phyloP scores from a whole-genome alignment of 2,797 vertebrate genomes.

The Simalia tracyae region DNA sequence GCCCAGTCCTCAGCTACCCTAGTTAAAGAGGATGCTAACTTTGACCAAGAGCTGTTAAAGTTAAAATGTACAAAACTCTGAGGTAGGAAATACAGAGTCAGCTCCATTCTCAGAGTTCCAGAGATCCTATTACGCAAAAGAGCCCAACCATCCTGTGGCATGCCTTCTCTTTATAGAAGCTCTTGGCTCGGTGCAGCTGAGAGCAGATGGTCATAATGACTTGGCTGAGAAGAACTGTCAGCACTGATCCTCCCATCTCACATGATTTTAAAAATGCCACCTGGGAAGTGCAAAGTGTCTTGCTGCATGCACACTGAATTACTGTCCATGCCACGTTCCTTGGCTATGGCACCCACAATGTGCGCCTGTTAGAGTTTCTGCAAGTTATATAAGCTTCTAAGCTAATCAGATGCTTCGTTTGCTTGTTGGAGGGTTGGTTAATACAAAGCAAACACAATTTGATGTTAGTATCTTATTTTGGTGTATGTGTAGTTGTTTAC shows the following conservation, averaged over 20 bases:
- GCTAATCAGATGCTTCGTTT: background rate
- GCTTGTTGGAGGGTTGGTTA: background rate
- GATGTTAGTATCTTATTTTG: background rate
- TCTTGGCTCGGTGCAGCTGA: conserved; percentile 23
- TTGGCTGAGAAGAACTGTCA: conserved; percentile 61
- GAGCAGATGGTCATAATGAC: conserved; percentile 68
- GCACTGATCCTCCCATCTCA: conserved; percentile 51
- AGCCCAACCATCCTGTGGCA: conserved; percentile 29
- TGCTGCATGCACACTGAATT: conserved; percentile 46
- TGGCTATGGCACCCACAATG: conserved; percentile 26
- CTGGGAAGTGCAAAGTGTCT: conserved; percentile 69
- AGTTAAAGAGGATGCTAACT: background rate
- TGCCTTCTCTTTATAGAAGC: conserved; percentile 47
- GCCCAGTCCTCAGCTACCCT: background rate
- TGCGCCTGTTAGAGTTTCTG: background rate
- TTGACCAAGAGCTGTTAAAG: background rate
- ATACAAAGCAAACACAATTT: background rate
- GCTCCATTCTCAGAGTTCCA: conserved; percentile 39
- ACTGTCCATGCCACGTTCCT: conserved; percentile 47
- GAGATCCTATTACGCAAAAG: conserved; percentile 56
- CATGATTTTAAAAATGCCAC: conserved; percentile 58
- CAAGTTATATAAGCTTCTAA: background rate
- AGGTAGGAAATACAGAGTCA: conserved; percentile 50
- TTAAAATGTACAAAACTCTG: conserved; percentile 33
- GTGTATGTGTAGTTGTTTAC: background rate